Base-by-base conservation (phyloP, 2,888 invertebrate genomes). In the Xestoiulus laeticollis region DNA sequence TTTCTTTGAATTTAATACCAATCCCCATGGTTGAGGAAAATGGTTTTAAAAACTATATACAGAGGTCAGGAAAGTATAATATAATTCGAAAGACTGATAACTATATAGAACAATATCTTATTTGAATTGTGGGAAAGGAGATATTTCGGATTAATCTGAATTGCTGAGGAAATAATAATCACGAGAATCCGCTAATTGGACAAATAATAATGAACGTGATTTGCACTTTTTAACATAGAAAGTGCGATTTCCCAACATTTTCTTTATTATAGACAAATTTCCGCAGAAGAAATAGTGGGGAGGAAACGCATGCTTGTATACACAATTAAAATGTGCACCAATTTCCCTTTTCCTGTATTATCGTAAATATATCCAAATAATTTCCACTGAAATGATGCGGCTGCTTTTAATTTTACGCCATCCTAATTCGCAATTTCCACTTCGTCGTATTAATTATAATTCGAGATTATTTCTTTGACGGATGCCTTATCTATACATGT, bases 281-380 rank as follows among this genome's bases (percentile, higher is more conserved):
- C 22, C 59, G 22, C 22, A 22, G 1, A 59, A 22, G 22, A 68
- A 68, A 68, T 26, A 26, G 26, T 26, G 10, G 68, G 26, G 68
- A 68, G 68, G 68, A 68, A 68, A 68, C 68, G 68, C 26, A 68
- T 14, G 26, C 26, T 68, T 26, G 26, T 26, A 26, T n/a, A 8
- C 8, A 38, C 8, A 59, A 22, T n/a, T n/a, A 22, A 59, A n/a
- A 22, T 26, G 3, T 68, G 12, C 26, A 12, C 12, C 68, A 68
- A 68, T 68, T 68, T 68, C 68, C 68, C 68, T 68, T 68, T 68
- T 68, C 68, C 68, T 68, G 68, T 68, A 68, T 26, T 26, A 68
- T 10, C 26, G 68, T 68, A 68, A 68, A 68, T 68, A 6, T 14
- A 26, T n/a, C 68, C 68, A 68, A 68, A 68, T 26, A 68, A 8